A percentile compares a stretch with the other conserved stretches of the same genome.
Evolutionary conservation across 2,113 vertebrate genomes (phyloP).

Genomic region (Lamprotornis superbus): DNA sequence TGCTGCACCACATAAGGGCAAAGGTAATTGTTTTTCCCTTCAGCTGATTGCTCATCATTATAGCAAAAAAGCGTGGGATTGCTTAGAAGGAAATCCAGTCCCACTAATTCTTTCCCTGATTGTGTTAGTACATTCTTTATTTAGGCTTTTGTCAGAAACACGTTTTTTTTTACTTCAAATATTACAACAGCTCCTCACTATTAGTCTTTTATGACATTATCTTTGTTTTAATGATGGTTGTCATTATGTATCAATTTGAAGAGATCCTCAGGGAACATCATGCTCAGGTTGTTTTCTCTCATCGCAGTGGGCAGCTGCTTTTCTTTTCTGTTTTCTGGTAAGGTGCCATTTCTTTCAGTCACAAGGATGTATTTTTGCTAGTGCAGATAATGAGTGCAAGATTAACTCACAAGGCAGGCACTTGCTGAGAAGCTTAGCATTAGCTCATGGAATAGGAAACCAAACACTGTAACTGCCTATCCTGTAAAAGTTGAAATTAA

Average conservation of each 20-base stretch:
- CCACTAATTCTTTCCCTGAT: neutral
- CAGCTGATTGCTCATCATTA: neutral
- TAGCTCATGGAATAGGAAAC: neutral
- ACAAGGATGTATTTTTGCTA: neutral
- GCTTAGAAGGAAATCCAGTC: neutral
- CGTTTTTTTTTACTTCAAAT: slow-evolving; percentile 19
- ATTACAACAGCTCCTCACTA: neutral
- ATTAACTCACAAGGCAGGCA: slow-evolving; percentile 11
- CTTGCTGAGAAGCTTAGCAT: slow-evolving; percentile 34
- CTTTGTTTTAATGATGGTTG: slow-evolving; percentile 44
- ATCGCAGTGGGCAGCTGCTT: slow-evolving; percentile 36
- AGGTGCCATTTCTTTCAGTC: slow-evolving; percentile 35
- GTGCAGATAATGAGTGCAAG: slow-evolving; percentile 20
- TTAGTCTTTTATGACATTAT: neutral
- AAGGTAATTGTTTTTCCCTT: neutral
- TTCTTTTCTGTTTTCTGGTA: slow-evolving; percentile 56
- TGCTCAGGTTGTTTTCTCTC: slow-evolving; percentile 37
- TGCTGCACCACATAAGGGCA: neutral
- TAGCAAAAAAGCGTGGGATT: neutral
- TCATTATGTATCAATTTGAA: slow-evolving; percentile 55
- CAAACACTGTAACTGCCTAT: neutral
- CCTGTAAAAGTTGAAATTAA: slow-evolving; percentile 15
- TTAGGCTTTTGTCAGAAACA: slow-evolving; percentile 15
- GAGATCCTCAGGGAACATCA: neutral
- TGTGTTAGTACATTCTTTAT: neutral